Percentiles rank a stretch among this genome's conserved stretches.
Evolutionary conservation across 2,113 vertebrate genomes (phyloP).

Genomic region (Hiodon tergisus): DNA sequence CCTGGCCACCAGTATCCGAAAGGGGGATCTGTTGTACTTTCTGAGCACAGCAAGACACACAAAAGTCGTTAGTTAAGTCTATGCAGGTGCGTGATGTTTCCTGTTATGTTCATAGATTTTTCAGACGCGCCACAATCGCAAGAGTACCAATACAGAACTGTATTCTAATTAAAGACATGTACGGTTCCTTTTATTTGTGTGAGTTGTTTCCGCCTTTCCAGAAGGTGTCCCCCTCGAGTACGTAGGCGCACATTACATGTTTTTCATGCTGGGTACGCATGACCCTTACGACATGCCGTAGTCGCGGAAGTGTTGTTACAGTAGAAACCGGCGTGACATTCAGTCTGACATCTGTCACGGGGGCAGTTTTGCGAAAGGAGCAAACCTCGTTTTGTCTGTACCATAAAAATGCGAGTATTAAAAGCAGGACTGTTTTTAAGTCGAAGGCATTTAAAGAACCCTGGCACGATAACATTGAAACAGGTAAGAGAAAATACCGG

Average conservation of each 20-base stretch:
- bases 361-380: conserved; percentile 17
- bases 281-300: neutral
- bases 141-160: conserved; percentile 2
- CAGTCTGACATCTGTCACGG: conserved; percentile 35
- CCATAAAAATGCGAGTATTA: conserved; percentile 54
- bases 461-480: conserved; percentile 45
- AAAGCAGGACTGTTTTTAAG: conserved; percentile 47
- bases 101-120: too few species aligned
- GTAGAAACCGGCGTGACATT: conserved; percentile 62
- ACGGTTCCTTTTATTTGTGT: too few species aligned
- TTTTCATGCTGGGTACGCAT: neutral
- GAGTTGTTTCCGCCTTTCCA: neutral
- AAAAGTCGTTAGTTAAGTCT: too few species aligned
- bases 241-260: neutral
- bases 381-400: neutral
- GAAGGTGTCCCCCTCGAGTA: conserved; percentile 10
- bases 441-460: conserved; percentile 35
- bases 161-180: neutral
- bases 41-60: too few species aligned
- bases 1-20: too few species aligned
- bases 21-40: too few species aligned
- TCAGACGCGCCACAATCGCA: neutral
- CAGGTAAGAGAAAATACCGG: conserved; percentile 44
- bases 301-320: conserved; percentile 29
- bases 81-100: too few species aligned